A percentile compares a stretch with the other conserved stretches of the same genome.
These are phyloP conservation scores for Podarcis raffonei DNA, from an alignment of 2,113 vertebrate species.

Conservation along the genomic window DNA sequence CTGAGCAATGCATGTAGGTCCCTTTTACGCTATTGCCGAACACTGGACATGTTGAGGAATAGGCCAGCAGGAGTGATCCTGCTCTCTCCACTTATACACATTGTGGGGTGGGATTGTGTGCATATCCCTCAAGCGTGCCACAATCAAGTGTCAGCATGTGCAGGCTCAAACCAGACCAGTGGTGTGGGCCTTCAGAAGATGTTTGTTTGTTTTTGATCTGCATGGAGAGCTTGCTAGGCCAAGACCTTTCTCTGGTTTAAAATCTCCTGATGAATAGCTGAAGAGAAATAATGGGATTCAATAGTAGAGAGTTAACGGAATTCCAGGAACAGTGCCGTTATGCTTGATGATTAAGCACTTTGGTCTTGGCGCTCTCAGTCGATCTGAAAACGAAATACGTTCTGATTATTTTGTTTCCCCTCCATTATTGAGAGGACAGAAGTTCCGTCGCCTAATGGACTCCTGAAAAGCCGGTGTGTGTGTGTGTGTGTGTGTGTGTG, in stretches of 20 bases:
- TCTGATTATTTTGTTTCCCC: conserved; percentile 5
- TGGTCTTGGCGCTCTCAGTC: neutral
- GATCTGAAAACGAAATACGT: neutral
- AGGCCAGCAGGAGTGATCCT: neutral
- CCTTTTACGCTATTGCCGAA: neutral
- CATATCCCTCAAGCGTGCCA: neutral
- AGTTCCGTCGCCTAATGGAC: neutral
- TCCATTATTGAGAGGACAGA: neutral
- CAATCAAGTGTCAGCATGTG: neutral
- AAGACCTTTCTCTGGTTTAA: conserved; percentile 26
- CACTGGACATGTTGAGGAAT: neutral
- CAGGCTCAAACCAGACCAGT: neutral
- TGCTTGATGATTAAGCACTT: conserved; percentile 20
- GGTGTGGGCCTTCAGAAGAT: conserved; percentile 37
- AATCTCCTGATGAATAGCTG: conserved; percentile 26
- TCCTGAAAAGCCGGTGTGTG: neutral
- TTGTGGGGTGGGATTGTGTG: neutral
- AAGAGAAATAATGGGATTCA: conserved; percentile 19
- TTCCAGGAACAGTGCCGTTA: neutral
- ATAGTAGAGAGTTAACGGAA: conserved; percentile 8
- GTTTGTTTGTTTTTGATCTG: conserved; percentile 17
- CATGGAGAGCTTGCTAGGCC: neutral
- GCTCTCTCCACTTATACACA: neutral
- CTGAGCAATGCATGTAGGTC: neutral
- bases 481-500: neutral